Base-by-base conservation (phyloP, 1,140 invertebrate species). In the Goniozus legneri region DNA sequence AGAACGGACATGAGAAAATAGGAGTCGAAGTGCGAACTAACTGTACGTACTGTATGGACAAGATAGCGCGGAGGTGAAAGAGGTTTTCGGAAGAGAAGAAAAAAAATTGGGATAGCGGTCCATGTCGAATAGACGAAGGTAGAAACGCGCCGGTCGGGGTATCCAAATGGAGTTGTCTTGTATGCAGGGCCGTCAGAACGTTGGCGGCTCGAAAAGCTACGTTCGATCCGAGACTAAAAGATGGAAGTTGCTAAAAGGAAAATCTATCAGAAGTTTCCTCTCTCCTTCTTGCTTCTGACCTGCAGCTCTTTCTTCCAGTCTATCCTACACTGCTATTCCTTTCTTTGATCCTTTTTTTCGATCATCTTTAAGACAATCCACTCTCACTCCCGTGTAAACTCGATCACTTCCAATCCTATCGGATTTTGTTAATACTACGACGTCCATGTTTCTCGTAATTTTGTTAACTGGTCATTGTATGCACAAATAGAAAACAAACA, bases 91-190 rank as follows among this genome's bases (percentile, higher is more conserved):
- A 48, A 34, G 47, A 33, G 47, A 52, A 45, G 43, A 43, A 42
- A 44, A 47, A 32, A 42, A 39, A 50, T 43, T 31, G 50, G 50
- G 54, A 44, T 40, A 45, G 37, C 40, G 37, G 43, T 22, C 39
- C 37, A 42, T 49, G 47, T 51, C 37, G 45, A 53, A 52, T 54
- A 52, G 45, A 56, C 54, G 53, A 44, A 54, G 49, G 55, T n/a
- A n/a, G n/a, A n/a, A n/a, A n/a, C n/a, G n/a, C n/a, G n/a, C n/a
- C n/a, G n/a, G n/a, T n/a, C n/a, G n/a, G 50, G 47, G 60, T 56
- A 61, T 72, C 65, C 63, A 72, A 73, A 73, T 73, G 69, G 71
- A 73, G 67, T 71, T 73, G 65, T 71, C 67, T 67, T 73, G 71
- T 71, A 71, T 71, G 66, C 62, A 71, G 61, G 69, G 64, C 50